Base-by-base conservation (phyloP, 2,113 vertebrate genomes). In the Phainopepla nitens region DNA sequence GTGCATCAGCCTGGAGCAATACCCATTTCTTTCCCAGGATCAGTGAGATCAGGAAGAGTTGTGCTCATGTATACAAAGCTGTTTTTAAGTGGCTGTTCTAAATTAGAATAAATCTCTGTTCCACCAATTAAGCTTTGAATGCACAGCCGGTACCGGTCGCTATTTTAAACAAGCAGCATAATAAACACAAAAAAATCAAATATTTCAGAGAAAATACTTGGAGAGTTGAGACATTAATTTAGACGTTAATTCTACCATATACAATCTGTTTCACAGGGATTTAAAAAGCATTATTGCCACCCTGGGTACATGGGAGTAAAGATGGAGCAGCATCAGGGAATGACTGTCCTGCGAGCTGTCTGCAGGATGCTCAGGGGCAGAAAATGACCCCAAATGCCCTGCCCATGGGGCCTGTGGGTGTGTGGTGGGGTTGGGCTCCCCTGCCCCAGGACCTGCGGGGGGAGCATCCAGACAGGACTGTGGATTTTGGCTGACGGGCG, bases 161-260 rank as follows among this genome's bases (percentile, higher is more conserved):
- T 94, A 78, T 87, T 88, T 95, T 89, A 95, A 97, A 97, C 94
- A 90, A 92, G 92, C 42, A 2, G 49, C 89, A 69, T 93, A 96
- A 98, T 97, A 96, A 97, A 97, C 93, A 91, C 97, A 96, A 95
- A 97, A 97, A 97, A 94, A 60, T 97, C 92, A 97, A 96, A 82
- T 97, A 97, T 97, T 98, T 97, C 91, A 96, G 93, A 88, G 90
- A 97, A 97, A 97, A 97, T 94, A 96, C 89, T 96, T 83, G 94
- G 96, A 96, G 92, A 95, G 82, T 94, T 92, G 84, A 97, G 95
- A 88, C 95, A 91, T 97, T 98, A 96, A 97, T 95, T 95, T 68
- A 86, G 72, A 36, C 62, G 36, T 68, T 36, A 44, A 21, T 27
- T 97, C 95, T 97, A 80, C 94, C 73, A 87, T 91, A 95, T 87